Conservation (phyloP, 2,888 invertebrate genomes). For the Oeneis ivallda region DNA sequence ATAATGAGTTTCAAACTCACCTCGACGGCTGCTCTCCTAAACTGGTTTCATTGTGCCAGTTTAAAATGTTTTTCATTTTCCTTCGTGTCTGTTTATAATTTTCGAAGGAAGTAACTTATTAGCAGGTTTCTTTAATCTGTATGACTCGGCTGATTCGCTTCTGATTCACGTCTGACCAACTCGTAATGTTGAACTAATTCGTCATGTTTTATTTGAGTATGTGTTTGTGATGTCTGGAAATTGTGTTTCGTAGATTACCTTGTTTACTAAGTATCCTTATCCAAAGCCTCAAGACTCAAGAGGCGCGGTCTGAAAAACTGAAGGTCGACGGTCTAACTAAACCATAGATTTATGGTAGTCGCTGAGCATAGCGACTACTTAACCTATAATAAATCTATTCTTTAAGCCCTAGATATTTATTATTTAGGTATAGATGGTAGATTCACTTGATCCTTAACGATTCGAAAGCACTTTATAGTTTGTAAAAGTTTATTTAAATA, state of each 20-base stretch:
- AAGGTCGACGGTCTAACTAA: no score
- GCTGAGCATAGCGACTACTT: no score
- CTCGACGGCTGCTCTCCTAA: conserved; percentile 3
- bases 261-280: neutral
- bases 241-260: neutral
- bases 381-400: no score
- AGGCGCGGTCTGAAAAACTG: no score
- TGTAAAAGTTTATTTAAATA: no score
- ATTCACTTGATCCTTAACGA: no score
- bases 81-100: conserved; percentile 57
- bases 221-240: conserved; percentile 5
- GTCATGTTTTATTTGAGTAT: conserved; percentile 26
- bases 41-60: conserved; percentile 20
- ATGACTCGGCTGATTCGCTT: conserved; percentile 50
- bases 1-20: conserved; percentile 13
- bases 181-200: conserved; percentile 31
- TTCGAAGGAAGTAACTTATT: conserved; percentile 66
- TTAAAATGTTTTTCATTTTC: conserved; percentile 51
- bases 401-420: no score
- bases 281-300: no score
- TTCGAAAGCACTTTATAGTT: no score
- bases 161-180: conserved; percentile 55
- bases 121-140: conserved; percentile 59
- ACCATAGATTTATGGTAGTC: no score
- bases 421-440: no score